Evolutionary conservation across 2,797 vertebrate genomes (phyloP), one percentile per base, ranked within the genome.

Genomic region (Hozukius guyotensis): DNA sequence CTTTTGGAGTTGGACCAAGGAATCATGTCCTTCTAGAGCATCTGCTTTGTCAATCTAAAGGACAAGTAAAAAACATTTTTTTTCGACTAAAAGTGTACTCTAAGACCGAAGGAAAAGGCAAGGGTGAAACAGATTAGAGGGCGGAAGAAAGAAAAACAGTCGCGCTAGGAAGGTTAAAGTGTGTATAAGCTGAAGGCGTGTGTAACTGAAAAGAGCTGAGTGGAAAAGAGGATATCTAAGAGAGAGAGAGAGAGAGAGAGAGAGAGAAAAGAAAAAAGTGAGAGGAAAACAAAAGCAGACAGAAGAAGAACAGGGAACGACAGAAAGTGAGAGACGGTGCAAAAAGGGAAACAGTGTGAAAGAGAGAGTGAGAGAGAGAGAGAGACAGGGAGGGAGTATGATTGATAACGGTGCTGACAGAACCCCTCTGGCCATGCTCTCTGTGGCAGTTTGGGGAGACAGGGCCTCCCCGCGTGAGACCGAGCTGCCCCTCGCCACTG

Each of bases 381-480:
- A 91, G 86, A 88, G 91, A 91, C 87, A 90, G 88, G 85, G 90
- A 92, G 93, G 88, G 94, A 91, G 94, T 91, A 94, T 95, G 95
- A 95, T 95, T 95, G 94, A 95, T 95, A 95, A 95, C 89, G 92
- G 92, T 95, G 94, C 94, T 95, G 95, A 95, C 94, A 95, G 94
- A 95, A 93, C 91, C 94, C 95, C 94, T 95, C 94, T 95, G 94
- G 95, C 94, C 94, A 94, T 94, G 94, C 95, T 94, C 94, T 95
- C 94, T 93, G 93, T 95, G 94, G 94, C 95, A 95, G 94, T 94
- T 93, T 94, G 92, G 94, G 94, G 94, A 95, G 94, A 94, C 92
- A 90, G 93, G 93, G 94, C 93, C 94, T 95, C 94, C 94, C 93
- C 93, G 93, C 85, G 88, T 94, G 93, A 94, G 93, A 94, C 94